Percentiles rank a stretch among this genome's conserved stretches.
Conservation (phyloP, 2,888 invertebrate genomes). For the Flexamia atlantica region DNA sequence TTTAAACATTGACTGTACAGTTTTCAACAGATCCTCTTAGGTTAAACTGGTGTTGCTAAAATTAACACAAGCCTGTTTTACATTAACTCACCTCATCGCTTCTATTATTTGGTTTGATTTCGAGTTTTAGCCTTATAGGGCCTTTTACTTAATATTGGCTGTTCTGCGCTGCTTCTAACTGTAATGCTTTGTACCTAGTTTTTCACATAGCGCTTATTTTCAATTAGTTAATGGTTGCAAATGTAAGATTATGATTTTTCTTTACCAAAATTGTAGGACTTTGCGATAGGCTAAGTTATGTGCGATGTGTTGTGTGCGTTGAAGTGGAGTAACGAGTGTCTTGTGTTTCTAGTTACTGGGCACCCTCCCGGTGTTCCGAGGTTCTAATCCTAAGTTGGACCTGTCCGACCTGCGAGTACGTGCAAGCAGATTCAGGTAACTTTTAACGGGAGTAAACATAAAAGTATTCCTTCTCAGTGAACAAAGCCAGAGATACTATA, state of each 20-base stretch:
- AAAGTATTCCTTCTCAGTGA: too few species aligned
- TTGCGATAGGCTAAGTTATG: slow-evolving; percentile 21
- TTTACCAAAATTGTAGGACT: slow-evolving; percentile 5
- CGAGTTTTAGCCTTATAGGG: slow-evolving; percentile 37
- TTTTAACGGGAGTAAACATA: too few species aligned
- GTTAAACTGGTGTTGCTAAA: slow-evolving; percentile 47
- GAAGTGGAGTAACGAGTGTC: slow-evolving; percentile 36
- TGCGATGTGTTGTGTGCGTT: background rate
- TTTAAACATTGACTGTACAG: slow-evolving; percentile 2
- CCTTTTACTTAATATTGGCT: slow-evolving; percentile 41
- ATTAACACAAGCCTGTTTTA: slow-evolving; percentile 53
- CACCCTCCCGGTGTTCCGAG: slow-evolving; percentile 99
- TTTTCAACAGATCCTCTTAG: background rate
- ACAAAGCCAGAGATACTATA: too few species aligned
- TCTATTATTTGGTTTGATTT: slow-evolving; percentile 43
- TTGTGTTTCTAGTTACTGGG: slow-evolving; percentile 94
- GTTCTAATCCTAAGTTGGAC: slow-evolving; percentile 96
- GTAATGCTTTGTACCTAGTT: slow-evolving; percentile 57
- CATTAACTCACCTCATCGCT: slow-evolving; percentile 50
- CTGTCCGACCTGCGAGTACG: slow-evolving; percentile 98
- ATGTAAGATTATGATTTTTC: slow-evolving; percentile 17
- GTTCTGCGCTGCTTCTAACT: slow-evolving; percentile 60
- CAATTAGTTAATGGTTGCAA: slow-evolving; percentile 37
- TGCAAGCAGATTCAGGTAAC: slow-evolving; percentile 98
- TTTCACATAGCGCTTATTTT: slow-evolving; percentile 50